Percentiles rank a stretch among this genome's conserved stretches.
Conservation (phyloP, 2,797 vertebrate species). For the Alcedo atthis region DNA sequence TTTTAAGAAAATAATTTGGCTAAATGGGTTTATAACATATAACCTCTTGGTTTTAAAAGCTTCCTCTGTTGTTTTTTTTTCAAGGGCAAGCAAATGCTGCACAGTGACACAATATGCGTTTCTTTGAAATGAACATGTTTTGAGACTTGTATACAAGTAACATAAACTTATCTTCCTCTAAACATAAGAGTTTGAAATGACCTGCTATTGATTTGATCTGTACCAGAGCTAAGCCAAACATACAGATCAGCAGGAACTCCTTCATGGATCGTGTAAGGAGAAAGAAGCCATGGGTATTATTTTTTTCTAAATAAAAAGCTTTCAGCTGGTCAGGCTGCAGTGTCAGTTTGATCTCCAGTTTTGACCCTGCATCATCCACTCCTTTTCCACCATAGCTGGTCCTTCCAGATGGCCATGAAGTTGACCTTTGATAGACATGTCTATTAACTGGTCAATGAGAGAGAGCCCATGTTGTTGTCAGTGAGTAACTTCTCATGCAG, state of each 20-base stretch:
- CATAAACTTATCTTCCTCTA: neutral
- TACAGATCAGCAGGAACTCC: neutral
- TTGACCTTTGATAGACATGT: constrained; percentile 2
- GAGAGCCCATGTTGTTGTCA: constrained; percentile 22
- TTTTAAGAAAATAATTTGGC: neutral
- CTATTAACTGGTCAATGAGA: constrained; percentile 28
- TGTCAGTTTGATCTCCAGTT: neutral
- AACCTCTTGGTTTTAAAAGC: neutral
- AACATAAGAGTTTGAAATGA: neutral
- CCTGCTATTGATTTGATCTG: neutral
- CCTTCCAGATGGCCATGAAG: constrained; percentile 30
- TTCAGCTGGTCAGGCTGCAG: neutral
- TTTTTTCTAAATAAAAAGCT: neutral
- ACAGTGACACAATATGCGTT: neutral
- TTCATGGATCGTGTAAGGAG: neutral
- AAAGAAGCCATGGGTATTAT: neutral
- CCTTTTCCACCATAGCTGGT: neutral
- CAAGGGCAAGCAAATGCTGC: neutral
- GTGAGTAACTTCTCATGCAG: constrained; percentile 46
- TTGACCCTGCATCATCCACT: neutral
- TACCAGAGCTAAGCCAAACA: neutral
- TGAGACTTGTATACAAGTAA: neutral
- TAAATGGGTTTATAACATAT: neutral
- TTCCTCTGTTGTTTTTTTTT: neutral
- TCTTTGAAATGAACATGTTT: neutral